These are phyloP conservation scores for Pavo muticus DNA, from an alignment of 2,113 vertebrate species.

Conservation along the genomic window DNA sequence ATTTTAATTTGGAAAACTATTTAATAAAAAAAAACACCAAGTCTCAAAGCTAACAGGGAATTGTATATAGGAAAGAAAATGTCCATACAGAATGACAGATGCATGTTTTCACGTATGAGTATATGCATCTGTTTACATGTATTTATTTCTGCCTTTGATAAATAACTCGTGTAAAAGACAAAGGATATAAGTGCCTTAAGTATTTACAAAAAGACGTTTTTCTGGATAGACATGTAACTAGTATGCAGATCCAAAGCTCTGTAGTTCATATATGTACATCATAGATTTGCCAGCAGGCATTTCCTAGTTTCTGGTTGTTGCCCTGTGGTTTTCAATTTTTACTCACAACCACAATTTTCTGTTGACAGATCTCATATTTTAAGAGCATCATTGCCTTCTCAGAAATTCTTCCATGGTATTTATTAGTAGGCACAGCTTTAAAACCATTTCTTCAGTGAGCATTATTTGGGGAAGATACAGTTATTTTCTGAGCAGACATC, in stretches of 20 bases:
- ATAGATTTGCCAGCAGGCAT: neutral
- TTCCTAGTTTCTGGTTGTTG: neutral
- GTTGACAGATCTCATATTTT: neutral
- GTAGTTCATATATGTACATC: neutral
- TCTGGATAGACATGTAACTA: neutral
- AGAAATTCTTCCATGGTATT: neutral
- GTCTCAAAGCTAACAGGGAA: neutral
- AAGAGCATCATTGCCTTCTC: neutral
- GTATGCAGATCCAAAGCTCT: neutral
- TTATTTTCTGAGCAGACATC: neutral
- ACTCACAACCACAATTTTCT: neutral
- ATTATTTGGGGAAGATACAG: neutral
- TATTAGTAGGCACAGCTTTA: neutral
- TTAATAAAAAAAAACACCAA: neutral
- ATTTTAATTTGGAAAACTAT: neutral
- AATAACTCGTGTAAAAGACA: neutral
- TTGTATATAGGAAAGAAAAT: neutral
- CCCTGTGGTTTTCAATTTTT: neutral
- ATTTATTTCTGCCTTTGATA: neutral
- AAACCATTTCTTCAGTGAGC: neutral
- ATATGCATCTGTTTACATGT: neutral
- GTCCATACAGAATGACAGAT: neutral
- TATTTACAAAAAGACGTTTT: neutral
- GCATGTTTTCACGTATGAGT: neutral
- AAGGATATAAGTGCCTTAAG: neutral